Evolutionary conservation across 1,140 invertebrate genomes (phyloP).

Genomic region (Acromyrmex heyeri): DNA sequence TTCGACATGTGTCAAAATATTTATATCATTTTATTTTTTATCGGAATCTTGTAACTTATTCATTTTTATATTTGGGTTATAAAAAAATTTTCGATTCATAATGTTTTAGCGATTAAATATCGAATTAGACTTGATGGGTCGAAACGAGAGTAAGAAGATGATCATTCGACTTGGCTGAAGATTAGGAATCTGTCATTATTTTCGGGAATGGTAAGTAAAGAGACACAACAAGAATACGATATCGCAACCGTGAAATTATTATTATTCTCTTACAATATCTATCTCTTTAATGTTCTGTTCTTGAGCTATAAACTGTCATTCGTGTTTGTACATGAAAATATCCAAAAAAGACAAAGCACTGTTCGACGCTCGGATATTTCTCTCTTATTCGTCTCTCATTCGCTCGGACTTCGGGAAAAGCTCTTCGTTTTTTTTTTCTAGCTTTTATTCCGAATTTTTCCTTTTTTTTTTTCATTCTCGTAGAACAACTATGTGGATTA

Average conservation of each 20-base stretch:
- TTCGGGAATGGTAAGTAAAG: constrained; percentile 19
- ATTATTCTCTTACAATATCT: constrained; percentile 78
- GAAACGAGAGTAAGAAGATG: not conserved
- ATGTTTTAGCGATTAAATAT: not conserved
- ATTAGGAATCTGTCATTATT: not conserved
- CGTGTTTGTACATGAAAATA: constrained; percentile 77
- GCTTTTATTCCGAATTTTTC: constrained; percentile 40
- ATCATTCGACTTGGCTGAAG: not conserved
- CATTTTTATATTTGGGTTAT: not conserved
- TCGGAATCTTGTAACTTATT: not conserved
- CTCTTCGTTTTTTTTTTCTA: constrained; percentile 24
- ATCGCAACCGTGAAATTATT: constrained; percentile 77
- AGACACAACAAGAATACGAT: constrained; percentile 59
- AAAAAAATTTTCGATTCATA: not conserved
- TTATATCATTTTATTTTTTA: not conserved
- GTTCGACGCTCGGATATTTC: constrained; percentile 63
- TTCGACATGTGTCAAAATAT: not conserved
- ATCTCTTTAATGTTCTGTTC: constrained; percentile 73
- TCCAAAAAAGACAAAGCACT: constrained; percentile 75
- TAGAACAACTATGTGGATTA: constrained; percentile 69
- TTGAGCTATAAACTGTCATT: constrained; percentile 74
- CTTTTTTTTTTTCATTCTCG: constrained; percentile 17
- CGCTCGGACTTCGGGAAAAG: constrained; percentile 55
- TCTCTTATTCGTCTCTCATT: constrained; percentile 47
- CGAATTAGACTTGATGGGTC: not conserved